Percentiles rank a stretch among this genome's conserved stretches.
phyloP scores from a whole-genome alignment of 2,888 invertebrate genomes.

The Clistopyga incitator region DNA sequence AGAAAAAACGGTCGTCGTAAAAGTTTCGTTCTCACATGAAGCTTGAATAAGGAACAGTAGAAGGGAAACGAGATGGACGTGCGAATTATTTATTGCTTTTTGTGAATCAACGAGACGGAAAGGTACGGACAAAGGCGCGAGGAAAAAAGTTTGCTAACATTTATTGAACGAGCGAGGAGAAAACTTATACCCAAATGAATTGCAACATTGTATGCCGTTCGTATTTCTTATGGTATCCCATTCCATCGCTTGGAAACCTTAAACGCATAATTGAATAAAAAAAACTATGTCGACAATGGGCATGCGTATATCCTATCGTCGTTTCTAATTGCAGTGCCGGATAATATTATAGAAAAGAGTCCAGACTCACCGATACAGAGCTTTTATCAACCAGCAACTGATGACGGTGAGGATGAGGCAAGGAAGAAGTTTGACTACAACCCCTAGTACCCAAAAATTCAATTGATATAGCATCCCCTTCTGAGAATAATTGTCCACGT shows the following conservation, averaged over 20 bases:
- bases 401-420: constrained; percentile 91
- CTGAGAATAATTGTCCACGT: constrained; percentile 85
- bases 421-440: constrained; percentile 92
- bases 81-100: constrained; percentile 12
- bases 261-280: constrained; percentile 1
- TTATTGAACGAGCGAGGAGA: background rate
- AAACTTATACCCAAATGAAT: too few species aligned
- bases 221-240: background rate
- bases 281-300: too few species aligned
- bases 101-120: background rate
- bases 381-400: constrained; percentile 89
- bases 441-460: constrained; percentile 93
- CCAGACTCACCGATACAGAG: constrained; percentile 86
- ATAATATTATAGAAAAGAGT: background rate
- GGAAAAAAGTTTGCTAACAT: background rate
- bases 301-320: too few species aligned
- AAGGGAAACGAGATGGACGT: background rate
- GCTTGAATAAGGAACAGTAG: background rate
- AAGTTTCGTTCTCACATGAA: constrained; percentile 12
- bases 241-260: background rate
- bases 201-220: background rate
- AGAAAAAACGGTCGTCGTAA: constrained; percentile 12
- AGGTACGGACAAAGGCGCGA: background rate
- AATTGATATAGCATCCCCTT: constrained; percentile 88
- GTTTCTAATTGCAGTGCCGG: too few species aligned